Base-by-base conservation (phyloP, 2,888 invertebrate species). In the Cosmia pyralina region DNA sequence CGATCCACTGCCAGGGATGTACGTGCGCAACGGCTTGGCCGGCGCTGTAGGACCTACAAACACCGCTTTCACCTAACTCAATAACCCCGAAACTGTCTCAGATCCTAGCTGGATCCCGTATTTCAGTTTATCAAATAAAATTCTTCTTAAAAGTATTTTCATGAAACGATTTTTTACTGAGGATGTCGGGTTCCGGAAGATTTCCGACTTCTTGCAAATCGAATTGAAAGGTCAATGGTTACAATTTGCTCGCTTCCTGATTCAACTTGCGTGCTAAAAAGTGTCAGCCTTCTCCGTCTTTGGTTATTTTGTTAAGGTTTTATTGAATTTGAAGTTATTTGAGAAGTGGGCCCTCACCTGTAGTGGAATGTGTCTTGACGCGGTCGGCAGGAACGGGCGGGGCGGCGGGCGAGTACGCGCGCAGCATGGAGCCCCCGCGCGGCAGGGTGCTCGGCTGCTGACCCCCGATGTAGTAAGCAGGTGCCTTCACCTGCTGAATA, bases 401-500 rank as follows among this genome's bases (percentile, higher is more conserved):
- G 0, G 94, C 93, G 0, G 95, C 96, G 15, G 98, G 97, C 19
- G 98, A 97, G 90, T 97, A 98, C 0, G 97, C 97, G 66, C 98
- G 94, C 62, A 98, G 93, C 79, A 97, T 94, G 7, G 97, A 96
- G 0, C 97, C 97, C 15, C 97, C 97, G 34, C 98, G 96, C 0
- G 98, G 98, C 71, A 98, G 92, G 13, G 98, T 98, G 88, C 97
- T 97, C 0, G 96, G 94, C 1, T 94, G 93, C 41, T 88, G 90
- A 13, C 97, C 97, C 2, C 97, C 97, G 95, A 98, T 97, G 93
- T 98, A 98, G 90, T 98, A 98, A 6, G 97, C 97, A 19, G 97
- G 97, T n/a, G 97, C 96, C 85, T 97, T 97, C 7, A 90, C 93
- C 95, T 95, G 85, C 58, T 41, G 59, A 69, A 70, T 28, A 34